phyloP scores from a whole-genome alignment of 2,888 invertebrate genomes.

The Megastigmus dorsalis region DNA sequence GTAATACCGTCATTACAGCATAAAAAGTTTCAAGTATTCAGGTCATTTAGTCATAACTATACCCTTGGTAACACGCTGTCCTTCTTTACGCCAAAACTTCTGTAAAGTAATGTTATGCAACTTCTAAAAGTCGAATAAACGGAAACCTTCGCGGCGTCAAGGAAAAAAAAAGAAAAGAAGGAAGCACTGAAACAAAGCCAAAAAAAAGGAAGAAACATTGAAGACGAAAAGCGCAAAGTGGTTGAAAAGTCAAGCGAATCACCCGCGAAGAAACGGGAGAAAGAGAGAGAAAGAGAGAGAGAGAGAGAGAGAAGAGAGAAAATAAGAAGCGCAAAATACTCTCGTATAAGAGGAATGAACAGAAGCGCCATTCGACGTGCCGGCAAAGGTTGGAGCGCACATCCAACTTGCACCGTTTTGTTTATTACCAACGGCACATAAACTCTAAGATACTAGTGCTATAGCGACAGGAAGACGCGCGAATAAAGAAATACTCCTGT shows the following conservation, averaged over 20 bases:
- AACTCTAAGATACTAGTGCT: constrained; percentile 46
- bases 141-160: constrained; percentile 15
- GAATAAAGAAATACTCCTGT: constrained; percentile 14
- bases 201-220: no score
- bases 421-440: constrained; percentile 53
- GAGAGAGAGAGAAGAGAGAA: not conserved
- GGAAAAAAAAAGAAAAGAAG: not conserved
- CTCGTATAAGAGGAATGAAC: not conserved
- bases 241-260: constrained; percentile 24
- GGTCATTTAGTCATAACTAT: constrained; percentile 49
- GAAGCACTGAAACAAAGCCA: no score
- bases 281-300: not conserved
- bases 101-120: constrained; percentile 47
- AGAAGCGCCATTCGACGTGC: not conserved
- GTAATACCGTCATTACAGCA: constrained; percentile 41
- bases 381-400: not conserved
- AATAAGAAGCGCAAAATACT: not conserved
- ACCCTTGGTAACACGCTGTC: constrained; percentile 47
- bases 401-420: constrained; percentile 48
- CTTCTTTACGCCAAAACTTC: constrained; percentile 47
- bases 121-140: constrained; percentile 53
- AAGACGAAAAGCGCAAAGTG: no score
- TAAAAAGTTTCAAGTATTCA: constrained; percentile 52
- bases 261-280: constrained; percentile 12
- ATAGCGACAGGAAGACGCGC: constrained; percentile 19